A percentile compares a stretch with the other conserved stretches of the same genome.
Evolutionary conservation across 2,113 vertebrate genomes (phyloP).

Genomic region (Cromileptes altivelis): DNA sequence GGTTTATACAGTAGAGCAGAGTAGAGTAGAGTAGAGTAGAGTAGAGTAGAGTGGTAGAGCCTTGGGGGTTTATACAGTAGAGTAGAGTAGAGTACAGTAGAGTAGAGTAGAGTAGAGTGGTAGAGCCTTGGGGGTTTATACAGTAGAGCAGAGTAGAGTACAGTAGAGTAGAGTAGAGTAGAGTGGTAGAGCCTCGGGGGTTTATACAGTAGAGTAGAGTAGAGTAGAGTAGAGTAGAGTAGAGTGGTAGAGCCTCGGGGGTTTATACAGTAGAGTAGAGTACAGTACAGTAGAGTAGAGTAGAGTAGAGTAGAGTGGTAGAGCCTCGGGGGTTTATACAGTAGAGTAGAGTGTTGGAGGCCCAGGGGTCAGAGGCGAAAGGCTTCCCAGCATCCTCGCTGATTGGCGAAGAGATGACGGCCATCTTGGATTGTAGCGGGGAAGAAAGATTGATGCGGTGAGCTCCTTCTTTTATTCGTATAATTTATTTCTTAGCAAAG

Average conservation of each 20-base stretch:
- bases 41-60: background rate
- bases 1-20: too few relatives aligned
- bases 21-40: background rate
- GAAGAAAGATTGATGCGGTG: conserved; percentile 81
- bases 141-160: background rate
- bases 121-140: background rate
- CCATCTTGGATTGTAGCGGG: conserved; percentile 82
- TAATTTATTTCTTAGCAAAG: background rate
- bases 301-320: background rate
- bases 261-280: too few relatives aligned
- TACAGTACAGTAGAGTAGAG: background rate
- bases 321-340: too few relatives aligned
- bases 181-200: background rate
- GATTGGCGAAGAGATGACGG: conserved; percentile 68
- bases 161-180: background rate
- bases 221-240: background rate
- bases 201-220: background rate
- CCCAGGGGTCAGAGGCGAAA: conserved; percentile 59
- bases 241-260: too few relatives aligned
- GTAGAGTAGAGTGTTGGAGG: conserved; percentile 8
- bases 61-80: too few relatives aligned
- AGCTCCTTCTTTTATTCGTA: conserved; percentile 63
- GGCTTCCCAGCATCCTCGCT: conserved; percentile 73
- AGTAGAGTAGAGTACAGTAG: background rate
- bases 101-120: background rate